A percentile compares a stretch with the other conserved stretches of the same genome.
These are phyloP conservation scores for Bubo scandiacus DNA, from an alignment of 2,113 vertebrate genomes.

Conservation along the genomic window DNA sequence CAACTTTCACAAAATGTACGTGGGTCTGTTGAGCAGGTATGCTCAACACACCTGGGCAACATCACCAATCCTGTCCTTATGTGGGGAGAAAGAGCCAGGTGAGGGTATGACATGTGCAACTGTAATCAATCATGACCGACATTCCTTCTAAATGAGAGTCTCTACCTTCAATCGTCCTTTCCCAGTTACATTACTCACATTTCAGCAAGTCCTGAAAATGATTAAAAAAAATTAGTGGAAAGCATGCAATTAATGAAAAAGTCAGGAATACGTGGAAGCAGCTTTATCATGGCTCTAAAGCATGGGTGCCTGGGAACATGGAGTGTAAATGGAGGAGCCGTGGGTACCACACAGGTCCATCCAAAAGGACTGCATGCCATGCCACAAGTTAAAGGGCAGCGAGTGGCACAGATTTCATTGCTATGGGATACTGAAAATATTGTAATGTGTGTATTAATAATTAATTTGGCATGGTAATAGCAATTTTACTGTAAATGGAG, in stretches of 20 bases:
- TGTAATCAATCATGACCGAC: not conserved
- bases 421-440: not conserved
- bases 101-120: not conserved
- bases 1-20: not conserved
- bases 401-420: not conserved
- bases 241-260: not conserved
- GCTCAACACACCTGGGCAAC: not conserved
- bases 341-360: not conserved
- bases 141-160: not conserved
- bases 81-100: not conserved
- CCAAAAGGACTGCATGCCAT: not conserved
- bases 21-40: not conserved
- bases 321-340: not conserved
- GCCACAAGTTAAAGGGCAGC: not conserved
- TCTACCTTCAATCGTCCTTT: not conserved
- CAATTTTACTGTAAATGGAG: slow-evolving; percentile 11
- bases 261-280: not conserved
- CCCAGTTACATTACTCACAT: not conserved
- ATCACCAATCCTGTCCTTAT: not conserved
- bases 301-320: not conserved
- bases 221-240: not conserved
- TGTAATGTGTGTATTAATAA: slow-evolving; percentile 10
- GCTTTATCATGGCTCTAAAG: not conserved
- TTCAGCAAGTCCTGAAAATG: not conserved
- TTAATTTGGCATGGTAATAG: not conserved